Evolutionary conservation across 2,797 vertebrate genomes (phyloP).

Genomic region (Acestrorhynchus altus): DNA sequence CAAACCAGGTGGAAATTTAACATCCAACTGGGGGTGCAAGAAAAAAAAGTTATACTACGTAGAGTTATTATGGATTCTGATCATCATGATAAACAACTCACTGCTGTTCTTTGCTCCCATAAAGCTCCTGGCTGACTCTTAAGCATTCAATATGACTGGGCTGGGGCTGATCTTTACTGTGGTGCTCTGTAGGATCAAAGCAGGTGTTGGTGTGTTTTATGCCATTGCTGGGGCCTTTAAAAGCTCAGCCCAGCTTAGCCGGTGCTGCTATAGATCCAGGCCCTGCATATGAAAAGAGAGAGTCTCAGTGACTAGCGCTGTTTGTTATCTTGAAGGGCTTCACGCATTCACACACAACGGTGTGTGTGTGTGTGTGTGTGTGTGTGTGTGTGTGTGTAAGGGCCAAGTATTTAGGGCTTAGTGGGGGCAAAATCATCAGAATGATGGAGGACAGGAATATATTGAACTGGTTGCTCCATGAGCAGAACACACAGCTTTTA

Average conservation of each 20-base stretch:
- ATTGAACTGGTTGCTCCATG: too few relatives aligned
- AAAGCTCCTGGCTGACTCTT: not conserved
- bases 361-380: conserved; percentile 20
- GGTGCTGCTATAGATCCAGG: conserved; percentile 12
- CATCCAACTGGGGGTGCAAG: too few relatives aligned
- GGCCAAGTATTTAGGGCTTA: not conserved
- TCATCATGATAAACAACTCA: not conserved
- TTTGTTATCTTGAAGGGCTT: conserved; percentile 35
- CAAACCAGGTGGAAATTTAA: conserved; percentile 16
- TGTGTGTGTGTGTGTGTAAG: conserved; percentile 13
- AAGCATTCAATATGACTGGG: not conserved
- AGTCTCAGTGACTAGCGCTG: conserved; percentile 37
- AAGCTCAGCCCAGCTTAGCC: conserved; percentile 26
- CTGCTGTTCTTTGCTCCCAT: not conserved
- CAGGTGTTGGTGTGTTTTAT: conserved; percentile 45
- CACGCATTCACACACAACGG: not conserved
- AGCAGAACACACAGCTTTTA: too few relatives aligned
- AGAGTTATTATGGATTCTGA: not conserved
- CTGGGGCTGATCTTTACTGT: conserved; percentile 11
- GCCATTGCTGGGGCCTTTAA: conserved; percentile 33
- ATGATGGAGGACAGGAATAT: not conserved
- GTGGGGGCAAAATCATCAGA: not conserved
- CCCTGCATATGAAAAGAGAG: conserved; percentile 36
- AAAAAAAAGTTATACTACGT: not conserved
- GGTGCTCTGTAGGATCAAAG: conserved; percentile 18